Base-by-base conservation (phyloP, 2,797 vertebrate genomes). In the Masticophis lateralis region DNA sequence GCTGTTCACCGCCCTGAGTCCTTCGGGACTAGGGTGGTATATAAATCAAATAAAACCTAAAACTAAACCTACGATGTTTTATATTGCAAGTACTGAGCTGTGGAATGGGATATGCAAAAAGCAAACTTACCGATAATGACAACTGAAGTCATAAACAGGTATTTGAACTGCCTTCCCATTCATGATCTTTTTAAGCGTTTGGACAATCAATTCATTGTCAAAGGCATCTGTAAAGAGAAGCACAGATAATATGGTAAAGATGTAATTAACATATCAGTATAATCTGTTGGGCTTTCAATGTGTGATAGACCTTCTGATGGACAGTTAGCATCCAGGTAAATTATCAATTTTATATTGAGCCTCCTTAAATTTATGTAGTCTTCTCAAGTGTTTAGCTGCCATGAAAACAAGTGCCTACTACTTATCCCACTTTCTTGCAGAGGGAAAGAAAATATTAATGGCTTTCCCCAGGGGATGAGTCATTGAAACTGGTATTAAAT, bases 61-160 rank as follows among this genome's bases (percentile, higher is more conserved):
- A n/a, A n/a, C n/a, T n/a, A n/a, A n/a, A n/a, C n/a, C n/a, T n/a
- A n/a, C n/a, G 57, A 0, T 2, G 47, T 11, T 60, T 59, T 28
- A 79, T 0, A 0, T 93, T 0, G 0, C n/a, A 5, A 14, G 10
- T 47, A 20, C 0, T 93, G 53, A 86, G 43, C 0, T 86, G 47
- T 32, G 94, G 27, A 28, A 87, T 92, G 94, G 92, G 94, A 93
- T 63, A 10, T 12, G 2, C 61, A 63, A 28, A 89, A 74, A 0
- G 90, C 87, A 91, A 91, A 94, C 98, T 98, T 96, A 99, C 99
- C 99, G 98, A 97, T 99, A 99, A 98, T 99, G 99, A 94, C 98
- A 98, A 95, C 99, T 99, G 96, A 99, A 99, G 97, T 99, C 99
- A 93, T 99, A 99, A 92, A 99, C 98, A 0, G 99, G 99, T 91